A percentile compares a stretch with the other conserved stretches of the same genome.
These are phyloP conservation scores for Aeoliscus strigatus DNA, from an alignment of 2,797 vertebrate species.

Conservation along the genomic window DNA sequence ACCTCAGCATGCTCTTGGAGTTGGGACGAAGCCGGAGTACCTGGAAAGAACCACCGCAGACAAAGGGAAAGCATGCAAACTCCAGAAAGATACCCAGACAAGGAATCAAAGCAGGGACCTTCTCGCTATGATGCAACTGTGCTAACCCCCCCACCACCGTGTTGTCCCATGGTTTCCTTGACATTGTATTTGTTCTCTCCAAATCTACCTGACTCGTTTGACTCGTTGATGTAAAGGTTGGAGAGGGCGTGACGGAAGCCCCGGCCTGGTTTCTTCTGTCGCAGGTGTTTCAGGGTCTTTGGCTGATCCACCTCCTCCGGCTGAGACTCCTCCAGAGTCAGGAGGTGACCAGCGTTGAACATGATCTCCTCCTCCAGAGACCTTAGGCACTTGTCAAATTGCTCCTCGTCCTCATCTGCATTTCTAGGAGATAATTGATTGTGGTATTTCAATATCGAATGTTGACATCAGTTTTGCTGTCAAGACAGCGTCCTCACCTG, in stretches of 20 bases:
- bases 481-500: slow-evolving; percentile 59
- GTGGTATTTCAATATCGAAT: too few relatives aligned
- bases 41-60: too few relatives aligned
- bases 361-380: slow-evolving; percentile 59
- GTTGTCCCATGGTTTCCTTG: too few relatives aligned
- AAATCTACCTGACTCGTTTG: slow-evolving; percentile 52
- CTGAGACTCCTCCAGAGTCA: slow-evolving; percentile 20
- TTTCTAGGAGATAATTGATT: slow-evolving; percentile 27
- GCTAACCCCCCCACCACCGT: too few relatives aligned
- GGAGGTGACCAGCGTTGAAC: slow-evolving; percentile 47
- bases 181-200: not conserved
- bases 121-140: too few relatives aligned
- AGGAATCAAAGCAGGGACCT: too few relatives aligned
- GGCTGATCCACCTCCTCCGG: slow-evolving; percentile 25
- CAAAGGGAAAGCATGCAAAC: too few relatives aligned
- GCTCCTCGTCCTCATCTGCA: slow-evolving; percentile 37
- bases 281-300: slow-evolving; percentile 4
- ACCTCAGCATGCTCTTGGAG: too few relatives aligned
- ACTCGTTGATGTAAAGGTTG: slow-evolving; percentile 53
- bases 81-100: too few relatives aligned
- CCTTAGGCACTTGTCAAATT: slow-evolving; percentile 46
- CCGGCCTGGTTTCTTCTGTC: slow-evolving; percentile 51
- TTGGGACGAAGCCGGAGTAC: too few relatives aligned
- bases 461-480: too few relatives aligned
- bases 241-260: slow-evolving; percentile 47